Percentiles rank a stretch among this genome's conserved stretches.
phyloP scores from a whole-genome alignment of 2,888 invertebrate species.

The Osmoderma eremita region DNA sequence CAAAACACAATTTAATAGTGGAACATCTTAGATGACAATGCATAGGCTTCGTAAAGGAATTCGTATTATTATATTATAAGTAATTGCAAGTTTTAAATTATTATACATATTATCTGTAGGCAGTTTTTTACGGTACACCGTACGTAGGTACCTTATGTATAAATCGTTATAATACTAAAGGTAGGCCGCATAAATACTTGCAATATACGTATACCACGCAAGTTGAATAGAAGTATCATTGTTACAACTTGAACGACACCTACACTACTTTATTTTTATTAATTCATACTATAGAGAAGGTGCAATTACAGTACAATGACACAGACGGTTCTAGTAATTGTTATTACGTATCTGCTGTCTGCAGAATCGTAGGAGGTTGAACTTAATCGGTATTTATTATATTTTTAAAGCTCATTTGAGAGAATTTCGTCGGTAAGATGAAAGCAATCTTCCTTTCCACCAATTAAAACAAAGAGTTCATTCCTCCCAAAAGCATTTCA shows the following conservation, averaged over 20 bases:
- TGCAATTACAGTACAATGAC: conserved; percentile 36
- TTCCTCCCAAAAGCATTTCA: background rate
- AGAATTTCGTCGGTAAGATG: conserved; percentile 1
- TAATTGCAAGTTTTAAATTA: background rate
- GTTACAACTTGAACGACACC: conserved; percentile 14
- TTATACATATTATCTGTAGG: no score
- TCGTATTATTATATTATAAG: background rate
- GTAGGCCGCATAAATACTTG: background rate
- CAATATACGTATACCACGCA: background rate
- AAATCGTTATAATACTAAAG: background rate
- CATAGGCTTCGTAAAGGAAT: background rate
- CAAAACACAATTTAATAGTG: conserved; percentile 5
- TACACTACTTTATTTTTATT: conserved; percentile 25
- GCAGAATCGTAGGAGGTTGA: conserved; percentile 22
- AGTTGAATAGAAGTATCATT: conserved; percentile 10
- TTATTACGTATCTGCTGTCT: conserved; percentile 10
- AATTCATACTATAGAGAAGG: conserved; percentile 17
- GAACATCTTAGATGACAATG: conserved; percentile 3
- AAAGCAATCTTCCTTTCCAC: background rate
- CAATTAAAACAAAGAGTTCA: conserved; percentile 11
- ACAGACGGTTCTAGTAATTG: conserved; percentile 26
- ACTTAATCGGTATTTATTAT: conserved; percentile 28
- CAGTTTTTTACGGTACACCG: no score
- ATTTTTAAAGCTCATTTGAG: conserved; percentile 5
- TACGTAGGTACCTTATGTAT: no score